A percentile compares a stretch with the other conserved stretches of the same genome.
These are phyloP conservation scores for Acrobeloides nanus DNA, from an alignment of 2,888 invertebrate species.

Conservation along the genomic window DNA sequence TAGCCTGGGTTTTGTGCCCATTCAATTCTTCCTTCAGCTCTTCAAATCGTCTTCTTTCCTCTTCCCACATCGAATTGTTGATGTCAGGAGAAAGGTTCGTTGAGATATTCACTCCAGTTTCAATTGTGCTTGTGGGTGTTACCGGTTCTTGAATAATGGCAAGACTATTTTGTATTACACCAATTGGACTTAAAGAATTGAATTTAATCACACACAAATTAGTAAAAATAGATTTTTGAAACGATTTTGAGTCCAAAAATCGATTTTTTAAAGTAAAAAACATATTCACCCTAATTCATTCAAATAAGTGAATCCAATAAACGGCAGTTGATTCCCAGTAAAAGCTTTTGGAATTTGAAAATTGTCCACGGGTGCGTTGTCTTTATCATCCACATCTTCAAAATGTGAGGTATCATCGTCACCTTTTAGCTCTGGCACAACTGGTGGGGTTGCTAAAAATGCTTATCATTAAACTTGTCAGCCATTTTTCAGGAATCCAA, in stretches of 20 bases:
- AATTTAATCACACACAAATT: too few relatives aligned
- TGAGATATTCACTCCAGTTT: neutral
- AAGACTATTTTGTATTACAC: constrained; percentile 4
- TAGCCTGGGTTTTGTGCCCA: neutral
- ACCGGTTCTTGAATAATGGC: constrained; percentile 1
- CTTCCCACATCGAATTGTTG: too few relatives aligned
- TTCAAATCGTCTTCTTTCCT: too few relatives aligned
- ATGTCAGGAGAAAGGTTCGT: too few relatives aligned
- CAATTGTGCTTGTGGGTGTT: neutral
- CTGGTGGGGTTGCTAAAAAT: constrained; percentile 69
- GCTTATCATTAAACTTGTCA: constrained; percentile 1
- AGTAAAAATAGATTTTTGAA: neutral
- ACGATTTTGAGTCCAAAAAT: too few relatives aligned
- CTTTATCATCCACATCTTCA: constrained; percentile 64
- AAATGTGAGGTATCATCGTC: constrained; percentile 98
- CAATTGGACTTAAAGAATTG: constrained; percentile 10
- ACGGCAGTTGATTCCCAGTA: constrained; percentile 94
- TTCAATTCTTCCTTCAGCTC: constrained; percentile 20
- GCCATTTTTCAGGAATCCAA: too few relatives aligned
- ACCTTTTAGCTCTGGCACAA: constrained; percentile 85
- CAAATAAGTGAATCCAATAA: constrained; percentile 95
- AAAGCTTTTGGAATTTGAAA: constrained; percentile 95
- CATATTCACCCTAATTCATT: constrained; percentile 59
- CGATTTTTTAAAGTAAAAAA: neutral
- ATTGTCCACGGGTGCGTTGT: constrained; percentile 69